These are phyloP conservation scores for Apogon hyalosoma DNA, from an alignment of 2,797 vertebrate species.

Conservation along the genomic window DNA sequence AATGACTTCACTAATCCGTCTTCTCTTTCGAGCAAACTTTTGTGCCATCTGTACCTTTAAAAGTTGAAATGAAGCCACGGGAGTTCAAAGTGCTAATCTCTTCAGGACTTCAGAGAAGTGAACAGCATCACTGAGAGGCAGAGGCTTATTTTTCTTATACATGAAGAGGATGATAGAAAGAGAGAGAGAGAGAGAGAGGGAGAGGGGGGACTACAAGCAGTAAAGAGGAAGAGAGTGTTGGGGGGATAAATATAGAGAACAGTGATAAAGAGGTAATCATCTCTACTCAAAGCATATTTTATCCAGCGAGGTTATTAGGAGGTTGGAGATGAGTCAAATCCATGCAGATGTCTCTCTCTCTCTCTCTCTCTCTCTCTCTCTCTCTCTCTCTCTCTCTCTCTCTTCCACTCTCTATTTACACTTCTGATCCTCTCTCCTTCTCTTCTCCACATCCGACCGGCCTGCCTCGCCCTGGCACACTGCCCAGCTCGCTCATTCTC, in stretches of 20 bases:
- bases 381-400: slow-evolving; percentile 22
- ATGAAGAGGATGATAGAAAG: slow-evolving; percentile 49
- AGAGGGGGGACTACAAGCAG: slow-evolving; percentile 35
- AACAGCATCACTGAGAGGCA: slow-evolving; percentile 57
- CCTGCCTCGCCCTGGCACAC: slow-evolving; percentile 39
- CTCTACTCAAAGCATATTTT: slow-evolving; percentile 75
- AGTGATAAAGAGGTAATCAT: slow-evolving; percentile 78
- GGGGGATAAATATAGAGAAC: slow-evolving; percentile 71
- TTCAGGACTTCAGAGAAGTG: slow-evolving; percentile 61
- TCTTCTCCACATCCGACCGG: slow-evolving; percentile 49
- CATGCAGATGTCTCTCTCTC: slow-evolving; percentile 38
- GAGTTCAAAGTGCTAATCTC: slow-evolving; percentile 74
- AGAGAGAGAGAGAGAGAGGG: slow-evolving; percentile 14
- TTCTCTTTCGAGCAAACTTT: slow-evolving; percentile 22
- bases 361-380: slow-evolving; percentile 22
- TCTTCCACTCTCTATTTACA: slow-evolving; percentile 36
- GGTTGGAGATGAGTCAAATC: slow-evolving; percentile 71
- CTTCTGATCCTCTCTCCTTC: slow-evolving; percentile 59
- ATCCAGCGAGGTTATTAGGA: slow-evolving; percentile 74
- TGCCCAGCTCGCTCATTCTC: slow-evolving; percentile 61
- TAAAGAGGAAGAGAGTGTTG: slow-evolving; percentile 49
- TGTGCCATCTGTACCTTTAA: slow-evolving; percentile 51
- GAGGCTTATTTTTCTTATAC: slow-evolving; percentile 66
- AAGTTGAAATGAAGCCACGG: slow-evolving; percentile 51
- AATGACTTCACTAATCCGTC: not conserved